Evolutionary conservation across 2,888 invertebrate genomes (phyloP).

Genomic region (Morpho achilles): DNA sequence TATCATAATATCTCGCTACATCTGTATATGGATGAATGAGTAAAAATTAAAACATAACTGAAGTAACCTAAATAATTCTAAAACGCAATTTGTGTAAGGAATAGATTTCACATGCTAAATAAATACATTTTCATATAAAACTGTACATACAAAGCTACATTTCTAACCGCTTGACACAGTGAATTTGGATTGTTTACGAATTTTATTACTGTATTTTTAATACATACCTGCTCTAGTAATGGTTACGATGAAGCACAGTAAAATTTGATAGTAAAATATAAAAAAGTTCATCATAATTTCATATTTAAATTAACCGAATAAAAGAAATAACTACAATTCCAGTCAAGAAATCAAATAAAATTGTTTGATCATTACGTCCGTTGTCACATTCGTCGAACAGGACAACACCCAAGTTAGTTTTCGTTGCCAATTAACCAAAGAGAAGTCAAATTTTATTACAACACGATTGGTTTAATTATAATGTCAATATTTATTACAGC

Average conservation of each 20-base stretch:
- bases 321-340: conserved; percentile 34
- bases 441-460: neutral
- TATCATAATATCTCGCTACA: conserved; percentile 63
- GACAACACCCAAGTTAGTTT: conserved; percentile 66
- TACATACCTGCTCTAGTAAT: conserved; percentile 64
- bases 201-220: conserved; percentile 16
- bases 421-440: conserved; percentile 12
- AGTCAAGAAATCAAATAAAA: conserved; percentile 53
- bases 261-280: conserved; percentile 63
- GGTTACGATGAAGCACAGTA: conserved; percentile 59
- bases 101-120: no score
- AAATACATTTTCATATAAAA: no score
- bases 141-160: neutral
- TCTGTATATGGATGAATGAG: conserved; percentile 35
- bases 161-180: neutral
- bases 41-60: no score
- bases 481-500: conserved; percentile 1
- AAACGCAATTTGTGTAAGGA: no score
- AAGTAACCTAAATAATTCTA: no score
- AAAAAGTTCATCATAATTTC: conserved; percentile 73
- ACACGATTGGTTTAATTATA: conserved; percentile 6
- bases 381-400: conserved; percentile 54
- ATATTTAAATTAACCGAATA: conserved; percentile 40
- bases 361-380: conserved; percentile 74
- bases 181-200: conserved; percentile 14